Evolutionary conservation across 2,888 invertebrate genomes (phyloP).

Genomic region (Drosophila robusta): DNA sequence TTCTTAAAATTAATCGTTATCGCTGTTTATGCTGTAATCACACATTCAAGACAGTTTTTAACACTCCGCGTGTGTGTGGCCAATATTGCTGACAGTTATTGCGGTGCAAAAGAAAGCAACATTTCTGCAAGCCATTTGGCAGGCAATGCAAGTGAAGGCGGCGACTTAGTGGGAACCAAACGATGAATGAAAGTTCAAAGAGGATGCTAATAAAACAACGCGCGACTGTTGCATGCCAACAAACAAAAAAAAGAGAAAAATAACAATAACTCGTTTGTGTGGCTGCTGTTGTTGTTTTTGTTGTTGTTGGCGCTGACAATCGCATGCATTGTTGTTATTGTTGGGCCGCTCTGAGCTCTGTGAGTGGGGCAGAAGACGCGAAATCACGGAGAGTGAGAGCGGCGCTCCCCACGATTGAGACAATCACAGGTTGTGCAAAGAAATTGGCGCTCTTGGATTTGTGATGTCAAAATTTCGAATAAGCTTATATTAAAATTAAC

Average conservation of each 20-base stretch:
- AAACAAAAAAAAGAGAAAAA: constrained; percentile 1
- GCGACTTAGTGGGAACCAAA: constrained; percentile 13
- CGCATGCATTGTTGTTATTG: constrained; percentile 49
- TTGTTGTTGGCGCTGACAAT: constrained; percentile 44
- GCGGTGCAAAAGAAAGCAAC: constrained; percentile 52
- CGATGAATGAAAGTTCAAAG: constrained; percentile 66
- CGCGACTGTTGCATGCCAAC: constrained; percentile 36
- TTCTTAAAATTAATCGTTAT: constrained; percentile 47
- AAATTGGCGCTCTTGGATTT: too few relatives aligned
- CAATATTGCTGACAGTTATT: constrained; percentile 19
- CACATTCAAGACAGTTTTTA: constrained; percentile 34
- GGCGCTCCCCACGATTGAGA: neutral
- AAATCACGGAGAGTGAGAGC: neutral
- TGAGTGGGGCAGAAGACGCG: constrained; percentile 5
- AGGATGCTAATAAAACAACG: constrained; percentile 55
- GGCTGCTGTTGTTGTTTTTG: constrained; percentile 4
- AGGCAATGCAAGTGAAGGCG: constrained; percentile 40
- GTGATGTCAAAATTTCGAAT: too few relatives aligned
- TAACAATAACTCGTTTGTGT: constrained; percentile 64
- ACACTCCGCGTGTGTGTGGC: constrained; percentile 15
- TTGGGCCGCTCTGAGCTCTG: constrained; percentile 27
- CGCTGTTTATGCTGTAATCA: constrained; percentile 39
- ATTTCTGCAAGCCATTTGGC: constrained; percentile 43
- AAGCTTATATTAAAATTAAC: too few relatives aligned
- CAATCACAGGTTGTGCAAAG: too few relatives aligned